Conservation (phyloP, 2,888 invertebrate species). For the Pyrocoelia pectoralis region DNA sequence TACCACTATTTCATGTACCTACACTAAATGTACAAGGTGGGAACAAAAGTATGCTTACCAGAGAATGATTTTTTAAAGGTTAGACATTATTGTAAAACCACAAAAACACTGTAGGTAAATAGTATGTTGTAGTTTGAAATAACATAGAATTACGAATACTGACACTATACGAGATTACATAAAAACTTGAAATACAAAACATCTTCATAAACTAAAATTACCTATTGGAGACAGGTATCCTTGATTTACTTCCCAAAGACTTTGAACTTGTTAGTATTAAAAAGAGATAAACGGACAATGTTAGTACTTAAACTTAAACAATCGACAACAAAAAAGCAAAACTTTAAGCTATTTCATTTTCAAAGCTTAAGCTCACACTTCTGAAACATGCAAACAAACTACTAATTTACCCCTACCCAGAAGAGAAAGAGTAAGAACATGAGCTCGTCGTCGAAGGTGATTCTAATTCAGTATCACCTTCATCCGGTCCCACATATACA, state of each 20-base stretch:
- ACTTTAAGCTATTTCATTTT: conserved; percentile 15
- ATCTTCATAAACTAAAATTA: conserved; percentile 42
- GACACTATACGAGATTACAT: too few relatives aligned
- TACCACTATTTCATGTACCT: too few relatives aligned
- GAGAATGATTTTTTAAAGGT: too few relatives aligned
- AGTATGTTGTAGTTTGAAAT: too few relatives aligned
- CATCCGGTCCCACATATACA: conserved; percentile 68
- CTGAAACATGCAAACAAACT: conserved; percentile 39
- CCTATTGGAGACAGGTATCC: conserved; percentile 56
- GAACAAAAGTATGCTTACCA: too few relatives aligned
- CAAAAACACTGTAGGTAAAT: too few relatives aligned
- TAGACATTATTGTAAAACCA: too few relatives aligned
- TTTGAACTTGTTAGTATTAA: conserved; percentile 51
- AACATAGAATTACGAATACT: too few relatives aligned
- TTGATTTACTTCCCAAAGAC: conserved; percentile 55
- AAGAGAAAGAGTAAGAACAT: conserved; percentile 60
- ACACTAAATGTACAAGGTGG: too few relatives aligned
- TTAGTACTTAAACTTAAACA: conserved; percentile 14
- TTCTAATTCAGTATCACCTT: conserved; percentile 57
- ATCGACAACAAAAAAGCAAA: background rate
- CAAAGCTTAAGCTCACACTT: conserved; percentile 18
- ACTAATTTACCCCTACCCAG: conserved; percentile 61
- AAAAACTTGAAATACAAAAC: too few relatives aligned
- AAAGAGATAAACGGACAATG: conserved; percentile 28
- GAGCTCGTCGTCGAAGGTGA: conserved; percentile 60